Evolutionary conservation across 2,888 invertebrate species (phyloP).

Genomic region (Boloria selene): DNA sequence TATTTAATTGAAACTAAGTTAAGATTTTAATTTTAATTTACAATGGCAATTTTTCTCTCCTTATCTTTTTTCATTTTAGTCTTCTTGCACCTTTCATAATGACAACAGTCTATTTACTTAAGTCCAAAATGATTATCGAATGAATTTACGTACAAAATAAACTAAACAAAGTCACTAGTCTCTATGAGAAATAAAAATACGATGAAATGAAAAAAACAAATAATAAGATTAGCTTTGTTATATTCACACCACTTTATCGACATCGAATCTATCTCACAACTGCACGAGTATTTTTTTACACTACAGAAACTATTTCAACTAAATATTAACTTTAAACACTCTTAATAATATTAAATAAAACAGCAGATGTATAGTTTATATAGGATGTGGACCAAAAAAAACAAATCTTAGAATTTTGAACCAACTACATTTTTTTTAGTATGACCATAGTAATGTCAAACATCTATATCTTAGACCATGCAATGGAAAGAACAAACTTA

Average conservation of each 20-base stretch:
- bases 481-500: no score
- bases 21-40: conserved; percentile 18
- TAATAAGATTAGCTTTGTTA: conserved; percentile 19
- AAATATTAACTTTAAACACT: conserved; percentile 5
- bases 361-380: conserved; percentile 6
- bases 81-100: not conserved
- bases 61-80: conserved; percentile 1
- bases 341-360: conserved; percentile 7
- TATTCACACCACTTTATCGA: conserved; percentile 31
- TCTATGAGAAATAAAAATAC: conserved; percentile 1
- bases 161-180: not conserved
- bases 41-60: conserved; percentile 12
- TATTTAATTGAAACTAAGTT: conserved; percentile 8
- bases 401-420: no score
- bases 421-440: no score
- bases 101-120: not conserved
- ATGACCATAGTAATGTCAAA: no score
- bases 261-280: conserved; percentile 39
- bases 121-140: not conserved
- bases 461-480: no score
- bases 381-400: no score
- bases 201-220: conserved; percentile 8
- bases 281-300: conserved; percentile 39
- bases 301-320: conserved; percentile 16
- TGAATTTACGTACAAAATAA: not conserved